Evolutionary conservation across 1,140 invertebrate genomes (phyloP).

Genomic region (Achroia grisella): DNA sequence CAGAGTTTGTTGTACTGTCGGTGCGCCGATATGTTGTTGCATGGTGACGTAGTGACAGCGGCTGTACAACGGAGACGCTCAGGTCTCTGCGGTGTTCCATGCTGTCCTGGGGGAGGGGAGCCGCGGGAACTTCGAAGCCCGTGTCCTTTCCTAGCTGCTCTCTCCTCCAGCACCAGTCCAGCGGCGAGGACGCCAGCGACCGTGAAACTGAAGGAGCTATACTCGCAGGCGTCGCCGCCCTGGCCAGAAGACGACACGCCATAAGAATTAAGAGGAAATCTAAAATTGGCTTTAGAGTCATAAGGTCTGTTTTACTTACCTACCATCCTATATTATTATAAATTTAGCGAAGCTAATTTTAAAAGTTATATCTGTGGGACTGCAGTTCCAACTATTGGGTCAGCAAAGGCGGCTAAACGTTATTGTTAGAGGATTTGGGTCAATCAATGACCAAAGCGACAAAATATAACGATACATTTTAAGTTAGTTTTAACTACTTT

Average conservation of each 20-base stretch:
- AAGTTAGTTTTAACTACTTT: no score
- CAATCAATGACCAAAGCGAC: conserved; percentile 44
- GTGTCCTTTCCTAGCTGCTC: conserved; percentile 18
- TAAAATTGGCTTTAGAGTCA: conserved; percentile 51
- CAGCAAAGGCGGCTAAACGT: conserved; percentile 14
- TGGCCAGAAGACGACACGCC: conserved; percentile 60
- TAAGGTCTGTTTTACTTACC: conserved; percentile 55
- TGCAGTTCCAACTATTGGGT: conserved; percentile 6
- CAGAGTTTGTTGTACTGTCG: conserved; percentile 27
- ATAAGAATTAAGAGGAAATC: conserved; percentile 56
- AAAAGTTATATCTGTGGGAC: neutral
- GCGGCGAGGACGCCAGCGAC: conserved; percentile 39
- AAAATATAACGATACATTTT: no score
- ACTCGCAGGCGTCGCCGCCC: conserved; percentile 55
- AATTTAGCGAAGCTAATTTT: neutral
- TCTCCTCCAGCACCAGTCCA: conserved; percentile 8
- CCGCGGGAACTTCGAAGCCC: conserved; percentile 30
- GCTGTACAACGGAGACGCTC: conserved; percentile 67
- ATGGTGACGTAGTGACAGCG: conserved; percentile 45
- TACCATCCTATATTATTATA: neutral
- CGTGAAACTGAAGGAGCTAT: conserved; percentile 39
- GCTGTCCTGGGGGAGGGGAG: conserved; percentile 51
- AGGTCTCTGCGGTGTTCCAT: conserved; percentile 63
- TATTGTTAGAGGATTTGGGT: conserved; percentile 60
- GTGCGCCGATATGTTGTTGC: conserved; percentile 63